phyloP scores from a whole-genome alignment of 2,797 vertebrate species.

The Caiman crocodilus region DNA sequence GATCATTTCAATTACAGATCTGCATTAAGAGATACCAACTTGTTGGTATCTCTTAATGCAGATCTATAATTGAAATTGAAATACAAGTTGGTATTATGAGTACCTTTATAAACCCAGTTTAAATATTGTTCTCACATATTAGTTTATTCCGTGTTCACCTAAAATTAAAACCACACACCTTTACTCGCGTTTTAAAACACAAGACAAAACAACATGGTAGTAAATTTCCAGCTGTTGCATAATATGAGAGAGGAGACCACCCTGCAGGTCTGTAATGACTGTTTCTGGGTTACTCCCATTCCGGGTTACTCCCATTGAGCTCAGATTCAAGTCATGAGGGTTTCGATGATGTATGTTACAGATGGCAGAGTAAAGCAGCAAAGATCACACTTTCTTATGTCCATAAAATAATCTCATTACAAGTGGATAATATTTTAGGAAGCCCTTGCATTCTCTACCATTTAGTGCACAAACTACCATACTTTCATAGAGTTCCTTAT shows the following conservation, averaged over 20 bases:
- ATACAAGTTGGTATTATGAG: not conserved
- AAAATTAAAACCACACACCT: not conserved
- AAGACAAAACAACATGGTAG: not conserved
- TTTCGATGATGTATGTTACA: not conserved
- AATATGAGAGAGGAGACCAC: not conserved
- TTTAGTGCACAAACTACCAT: not conserved
- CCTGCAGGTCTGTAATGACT: not conserved
- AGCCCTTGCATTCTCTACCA: not conserved
- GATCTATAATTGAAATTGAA: fast-evolving
- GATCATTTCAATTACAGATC: fast-evolving
- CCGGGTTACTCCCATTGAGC: not conserved
- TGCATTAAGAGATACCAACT: not conserved
- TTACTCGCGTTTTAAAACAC: not conserved
- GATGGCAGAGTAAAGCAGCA: not conserved
- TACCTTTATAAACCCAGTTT: not conserved
- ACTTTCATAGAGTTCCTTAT: not conserved
- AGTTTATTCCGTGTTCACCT: not conserved
- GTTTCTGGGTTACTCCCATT: not conserved
- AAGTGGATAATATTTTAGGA: not conserved
- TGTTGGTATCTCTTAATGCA: not conserved
- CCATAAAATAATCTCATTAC: not conserved
- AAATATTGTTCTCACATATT: not conserved
- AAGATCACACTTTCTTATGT: not conserved
- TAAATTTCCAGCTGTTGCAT: not conserved
- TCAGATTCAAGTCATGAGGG: not conserved